Conservation (phyloP, 1,140 invertebrate species). For the Drosophila asahinai region DNA sequence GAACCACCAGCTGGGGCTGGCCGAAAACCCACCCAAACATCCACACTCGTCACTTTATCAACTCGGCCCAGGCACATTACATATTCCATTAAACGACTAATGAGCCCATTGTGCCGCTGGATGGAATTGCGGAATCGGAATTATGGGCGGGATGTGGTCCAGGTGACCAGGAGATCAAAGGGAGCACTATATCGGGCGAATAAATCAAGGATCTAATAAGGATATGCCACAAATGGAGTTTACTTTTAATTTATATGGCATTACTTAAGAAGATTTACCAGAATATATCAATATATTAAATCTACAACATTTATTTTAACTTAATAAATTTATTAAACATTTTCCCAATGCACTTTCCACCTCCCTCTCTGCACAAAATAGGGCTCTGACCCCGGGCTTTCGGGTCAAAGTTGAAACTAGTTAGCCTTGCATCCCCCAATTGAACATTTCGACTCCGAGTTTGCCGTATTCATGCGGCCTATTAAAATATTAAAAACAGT, state of each 20-base stretch:
- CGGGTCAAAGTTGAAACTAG: not conserved
- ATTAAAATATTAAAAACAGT: constrained; percentile 59
- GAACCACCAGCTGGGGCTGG: constrained; percentile 5
- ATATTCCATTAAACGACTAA: constrained; percentile 82
- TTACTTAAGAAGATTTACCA: no score
- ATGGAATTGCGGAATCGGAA: not conserved
- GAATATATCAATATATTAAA: no score
- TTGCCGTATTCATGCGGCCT: constrained; percentile 53
- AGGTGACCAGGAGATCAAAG: constrained; percentile 50
- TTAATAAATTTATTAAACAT: no score
- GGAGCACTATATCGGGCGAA: not conserved
- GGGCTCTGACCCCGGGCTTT: not conserved
- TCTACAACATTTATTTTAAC: no score
- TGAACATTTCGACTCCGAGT: not conserved
- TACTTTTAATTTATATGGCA: no score
- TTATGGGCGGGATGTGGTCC: constrained; percentile 34
- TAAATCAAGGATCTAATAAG: no score
- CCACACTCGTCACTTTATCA: constrained; percentile 71
- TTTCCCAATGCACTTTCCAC: no score
- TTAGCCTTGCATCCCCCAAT: not conserved
- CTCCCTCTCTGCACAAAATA: no score
- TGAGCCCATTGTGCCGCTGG: constrained; percentile 69
- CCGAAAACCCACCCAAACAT: constrained; percentile 9
- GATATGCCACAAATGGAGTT: no score
- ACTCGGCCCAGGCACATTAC: constrained; percentile 57